These are phyloP conservation scores for Timema cristinae DNA, from an alignment of 2,888 invertebrate species.

Conservation along the genomic window DNA sequence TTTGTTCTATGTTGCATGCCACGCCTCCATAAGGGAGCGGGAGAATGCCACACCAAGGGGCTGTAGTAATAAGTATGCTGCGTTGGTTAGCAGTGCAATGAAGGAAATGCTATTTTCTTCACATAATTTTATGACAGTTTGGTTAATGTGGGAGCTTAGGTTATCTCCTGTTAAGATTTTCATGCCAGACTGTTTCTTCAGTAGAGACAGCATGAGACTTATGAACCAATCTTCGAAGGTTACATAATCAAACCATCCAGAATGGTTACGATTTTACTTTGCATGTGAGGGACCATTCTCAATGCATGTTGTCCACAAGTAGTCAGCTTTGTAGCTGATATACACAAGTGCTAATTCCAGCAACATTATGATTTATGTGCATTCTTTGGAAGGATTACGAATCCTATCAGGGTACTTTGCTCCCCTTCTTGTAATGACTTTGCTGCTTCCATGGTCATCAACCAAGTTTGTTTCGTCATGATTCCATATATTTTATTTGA, in stretches of 20 bases:
- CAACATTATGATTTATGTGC: slow-evolving; percentile 1
- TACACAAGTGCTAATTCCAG: not conserved
- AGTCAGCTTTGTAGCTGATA: not conserved
- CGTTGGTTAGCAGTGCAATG: not conserved
- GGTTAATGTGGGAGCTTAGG: not conserved
- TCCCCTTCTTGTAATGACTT: slow-evolving; percentile 6
- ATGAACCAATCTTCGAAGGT: slow-evolving; percentile 7
- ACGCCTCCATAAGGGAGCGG: not conserved
- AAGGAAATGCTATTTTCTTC: slow-evolving; percentile 1
- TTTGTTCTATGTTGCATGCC: not conserved
- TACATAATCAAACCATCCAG: slow-evolving; percentile 2
- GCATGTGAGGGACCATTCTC: not conserved
- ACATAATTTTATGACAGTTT: not conserved
- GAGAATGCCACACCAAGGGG: slow-evolving; percentile 6
- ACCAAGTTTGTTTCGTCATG: not conserved
- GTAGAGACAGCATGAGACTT: not conserved
- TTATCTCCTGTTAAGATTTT: not conserved
- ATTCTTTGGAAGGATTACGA: not conserved
- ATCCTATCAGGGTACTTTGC: not conserved
- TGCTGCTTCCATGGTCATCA: not conserved
- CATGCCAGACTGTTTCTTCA: not conserved
- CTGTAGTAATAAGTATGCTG: slow-evolving; percentile 5
- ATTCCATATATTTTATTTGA: too few relatives aligned
- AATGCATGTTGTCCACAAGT: not conserved
- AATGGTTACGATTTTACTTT: not conserved